Conservation (phyloP, 2,888 invertebrate genomes). For the Crioceris asparagi region DNA sequence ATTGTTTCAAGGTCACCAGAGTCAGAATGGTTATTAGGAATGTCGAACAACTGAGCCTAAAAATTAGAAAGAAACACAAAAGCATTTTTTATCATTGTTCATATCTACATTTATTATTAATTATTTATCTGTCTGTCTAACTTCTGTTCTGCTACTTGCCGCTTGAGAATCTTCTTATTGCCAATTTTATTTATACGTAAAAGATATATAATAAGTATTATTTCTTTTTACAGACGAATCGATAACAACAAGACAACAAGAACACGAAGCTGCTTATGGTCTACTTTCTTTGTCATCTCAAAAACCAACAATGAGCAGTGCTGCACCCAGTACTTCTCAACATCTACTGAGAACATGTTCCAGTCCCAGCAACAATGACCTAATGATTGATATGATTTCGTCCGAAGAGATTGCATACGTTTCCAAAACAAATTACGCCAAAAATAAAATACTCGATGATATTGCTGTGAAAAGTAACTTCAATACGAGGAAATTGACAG, state of each 20-base stretch:
- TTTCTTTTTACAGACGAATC: slow-evolving; percentile 49
- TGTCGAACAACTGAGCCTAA: no score
- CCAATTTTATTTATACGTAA: no score
- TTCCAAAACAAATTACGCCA: slow-evolving; percentile 35
- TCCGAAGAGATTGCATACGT: slow-evolving; percentile 36
- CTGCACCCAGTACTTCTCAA: slow-evolving; percentile 15
- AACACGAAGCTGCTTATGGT: slow-evolving; percentile 79
- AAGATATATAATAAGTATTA: background rate
- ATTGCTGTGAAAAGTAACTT: slow-evolving; percentile 10
- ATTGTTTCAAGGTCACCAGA: no score
- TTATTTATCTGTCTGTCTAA: no score
- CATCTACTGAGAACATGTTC: slow-evolving; percentile 11
- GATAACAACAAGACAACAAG: slow-evolving; percentile 61
- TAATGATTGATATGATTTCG: slow-evolving; percentile 22
- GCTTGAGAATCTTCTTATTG: no score
- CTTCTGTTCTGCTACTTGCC: no score
- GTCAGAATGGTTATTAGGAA: no score
- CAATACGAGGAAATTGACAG: slow-evolving; percentile 11
- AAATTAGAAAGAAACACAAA: no score
- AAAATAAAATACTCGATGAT: slow-evolving; percentile 35
- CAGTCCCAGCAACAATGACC: slow-evolving; percentile 20
- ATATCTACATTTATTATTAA: no score
- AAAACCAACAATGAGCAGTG: slow-evolving; percentile 32
- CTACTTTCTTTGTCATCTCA: slow-evolving; percentile 65
- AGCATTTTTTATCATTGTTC: no score